Conservation (phyloP, 2,797 vertebrate species). For the Furcifer pardalis region DNA sequence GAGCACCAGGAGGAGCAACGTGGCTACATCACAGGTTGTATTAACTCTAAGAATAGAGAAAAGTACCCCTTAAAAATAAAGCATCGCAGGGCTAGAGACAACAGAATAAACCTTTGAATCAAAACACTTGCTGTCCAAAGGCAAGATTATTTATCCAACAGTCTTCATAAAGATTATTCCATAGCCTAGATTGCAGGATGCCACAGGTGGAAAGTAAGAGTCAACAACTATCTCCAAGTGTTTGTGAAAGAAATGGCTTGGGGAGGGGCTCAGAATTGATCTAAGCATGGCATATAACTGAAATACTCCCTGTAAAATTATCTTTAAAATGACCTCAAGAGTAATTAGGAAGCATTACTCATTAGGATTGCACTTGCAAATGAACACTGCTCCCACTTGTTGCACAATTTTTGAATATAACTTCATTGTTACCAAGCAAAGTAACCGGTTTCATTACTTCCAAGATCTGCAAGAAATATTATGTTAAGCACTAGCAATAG, state of each 20-base stretch:
- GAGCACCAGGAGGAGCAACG: neutral
- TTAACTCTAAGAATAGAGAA: neutral
- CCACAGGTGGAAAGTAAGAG: neutral
- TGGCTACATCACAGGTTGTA: neutral
- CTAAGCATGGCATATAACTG: neutral
- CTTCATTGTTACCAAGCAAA: too few relatives aligned
- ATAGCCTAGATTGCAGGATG: too few relatives aligned
- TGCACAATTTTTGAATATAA: too few relatives aligned
- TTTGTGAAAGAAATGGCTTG: neutral
- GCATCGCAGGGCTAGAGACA: too few relatives aligned
- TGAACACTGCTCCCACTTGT: too few relatives aligned
- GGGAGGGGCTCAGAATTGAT: neutral
- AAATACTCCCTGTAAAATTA: too few relatives aligned
- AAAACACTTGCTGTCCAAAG: neutral
- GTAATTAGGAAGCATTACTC: too few relatives aligned
- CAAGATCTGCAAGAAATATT: too few relatives aligned
- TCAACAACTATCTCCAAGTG: neutral
- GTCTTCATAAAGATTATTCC: neutral
- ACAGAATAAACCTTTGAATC: neutral
- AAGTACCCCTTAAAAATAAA: neutral
- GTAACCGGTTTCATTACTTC: too few relatives aligned
- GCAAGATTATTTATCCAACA: neutral
- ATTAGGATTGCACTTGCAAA: too few relatives aligned
- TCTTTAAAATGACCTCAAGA: too few relatives aligned
- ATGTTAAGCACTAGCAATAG: too few relatives aligned